Conservation (phyloP, 1,140 invertebrate species). For the Yoshiicerus persimilis region DNA sequence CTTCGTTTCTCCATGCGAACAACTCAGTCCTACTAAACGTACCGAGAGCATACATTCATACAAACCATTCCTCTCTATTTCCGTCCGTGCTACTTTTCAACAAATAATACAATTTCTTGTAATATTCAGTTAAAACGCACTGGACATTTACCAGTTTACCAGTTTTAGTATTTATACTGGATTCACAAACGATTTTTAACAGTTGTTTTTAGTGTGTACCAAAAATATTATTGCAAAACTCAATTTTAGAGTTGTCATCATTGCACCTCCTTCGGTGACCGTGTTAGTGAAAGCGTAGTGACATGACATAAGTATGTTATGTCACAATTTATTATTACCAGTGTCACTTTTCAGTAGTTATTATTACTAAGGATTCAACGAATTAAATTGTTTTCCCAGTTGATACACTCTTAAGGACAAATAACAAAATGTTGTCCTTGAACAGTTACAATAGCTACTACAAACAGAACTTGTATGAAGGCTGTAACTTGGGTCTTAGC, state of each 20-base stretch:
- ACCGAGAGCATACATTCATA: not conserved
- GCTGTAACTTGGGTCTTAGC: not conserved
- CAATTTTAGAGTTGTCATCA: no score
- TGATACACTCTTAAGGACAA: not conserved
- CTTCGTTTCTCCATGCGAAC: not conserved
- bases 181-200: not conserved
- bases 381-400: not conserved
- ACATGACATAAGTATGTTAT: not conserved
- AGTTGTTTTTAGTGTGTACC: not conserved
- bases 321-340: not conserved
- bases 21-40: not conserved
- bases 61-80: not conserved
- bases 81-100: not conserved
- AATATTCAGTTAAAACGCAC: no score
- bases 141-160: not conserved
- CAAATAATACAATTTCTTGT: not conserved
- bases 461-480: not conserved
- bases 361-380: not conserved
- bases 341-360: not conserved
- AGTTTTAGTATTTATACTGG: no score
- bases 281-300: not conserved
- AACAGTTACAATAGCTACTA: conserved; percentile 5
- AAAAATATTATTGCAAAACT: no score
- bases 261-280: not conserved
- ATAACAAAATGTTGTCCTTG: not conserved